These are phyloP conservation scores for Trachelus tabidus DNA, from an alignment of 2,888 invertebrate species.

Conservation along the genomic window DNA sequence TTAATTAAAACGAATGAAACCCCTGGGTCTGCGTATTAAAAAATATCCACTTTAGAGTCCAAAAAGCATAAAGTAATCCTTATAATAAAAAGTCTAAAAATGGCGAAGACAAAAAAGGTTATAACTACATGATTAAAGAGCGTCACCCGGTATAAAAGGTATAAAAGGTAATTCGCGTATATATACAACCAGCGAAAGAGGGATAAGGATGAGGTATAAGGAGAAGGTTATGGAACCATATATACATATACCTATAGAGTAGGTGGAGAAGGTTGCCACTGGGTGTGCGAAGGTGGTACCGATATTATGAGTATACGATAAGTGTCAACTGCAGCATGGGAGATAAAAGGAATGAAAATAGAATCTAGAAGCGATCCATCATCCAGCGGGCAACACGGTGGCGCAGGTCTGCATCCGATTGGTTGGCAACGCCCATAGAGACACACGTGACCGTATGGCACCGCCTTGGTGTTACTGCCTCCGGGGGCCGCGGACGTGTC, in stretches of 20 bases:
- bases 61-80: background rate
- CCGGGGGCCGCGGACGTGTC: conserved; percentile 28
- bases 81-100: background rate
- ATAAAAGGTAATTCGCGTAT: background rate
- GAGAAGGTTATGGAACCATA: background rate
- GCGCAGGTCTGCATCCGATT: conserved; percentile 46
- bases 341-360: conserved; percentile 65
- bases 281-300: conserved; percentile 41
- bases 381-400: conserved; percentile 53
- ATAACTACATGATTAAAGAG: background rate
- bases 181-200: background rate
- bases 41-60: background rate
- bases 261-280: conserved; percentile 4
- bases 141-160: background rate
- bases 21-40: background rate
- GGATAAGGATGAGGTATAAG: background rate
- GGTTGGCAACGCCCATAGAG: conserved; percentile 51
- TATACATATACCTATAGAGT: background rate
- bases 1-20: conserved; percentile 48
- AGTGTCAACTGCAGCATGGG: conserved; percentile 64
- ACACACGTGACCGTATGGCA: conserved; percentile 44
- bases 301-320: conserved; percentile 48
- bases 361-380: conserved; percentile 63
- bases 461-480: conserved; percentile 34
- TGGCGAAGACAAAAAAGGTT: background rate